Conservation (phyloP, 2,888 invertebrate species). For the Desoria tigrina region DNA sequence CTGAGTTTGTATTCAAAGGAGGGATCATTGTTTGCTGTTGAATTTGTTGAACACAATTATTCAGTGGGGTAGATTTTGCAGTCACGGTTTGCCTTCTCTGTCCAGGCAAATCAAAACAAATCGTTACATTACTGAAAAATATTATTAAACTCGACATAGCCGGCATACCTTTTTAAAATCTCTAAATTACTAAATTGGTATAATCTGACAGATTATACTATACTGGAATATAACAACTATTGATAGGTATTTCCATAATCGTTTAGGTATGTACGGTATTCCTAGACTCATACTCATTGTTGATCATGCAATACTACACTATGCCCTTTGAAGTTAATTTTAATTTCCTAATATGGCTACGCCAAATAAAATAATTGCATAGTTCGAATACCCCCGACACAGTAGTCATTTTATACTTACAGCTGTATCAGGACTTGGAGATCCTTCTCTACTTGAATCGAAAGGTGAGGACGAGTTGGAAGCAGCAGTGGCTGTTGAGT, state of each 20-base stretch:
- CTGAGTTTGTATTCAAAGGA: neutral
- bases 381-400: too few species aligned
- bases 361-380: too few species aligned
- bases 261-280: too few species aligned
- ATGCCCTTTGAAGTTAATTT: too few species aligned
- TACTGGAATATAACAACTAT: too few species aligned
- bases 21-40: neutral
- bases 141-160: neutral
- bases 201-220: too few species aligned
- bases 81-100: conserved; percentile 12
- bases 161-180: conserved; percentile 2
- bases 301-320: too few species aligned
- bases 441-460: conserved; percentile 33
- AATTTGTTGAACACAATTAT: neutral
- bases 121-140: conserved; percentile 15
- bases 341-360: too few species aligned
- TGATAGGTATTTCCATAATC: too few species aligned
- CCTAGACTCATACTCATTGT: too few species aligned
- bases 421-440: conserved; percentile 11
- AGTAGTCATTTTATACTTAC: too few species aligned
- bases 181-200: too few species aligned
- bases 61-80: neutral
- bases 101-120: conserved; percentile 7
- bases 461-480: conserved; percentile 32
- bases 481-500: conserved; percentile 21